These are phyloP conservation scores for Linurgus olivaceus DNA, from an alignment of 2,797 vertebrate species.

Conservation along the genomic window DNA sequence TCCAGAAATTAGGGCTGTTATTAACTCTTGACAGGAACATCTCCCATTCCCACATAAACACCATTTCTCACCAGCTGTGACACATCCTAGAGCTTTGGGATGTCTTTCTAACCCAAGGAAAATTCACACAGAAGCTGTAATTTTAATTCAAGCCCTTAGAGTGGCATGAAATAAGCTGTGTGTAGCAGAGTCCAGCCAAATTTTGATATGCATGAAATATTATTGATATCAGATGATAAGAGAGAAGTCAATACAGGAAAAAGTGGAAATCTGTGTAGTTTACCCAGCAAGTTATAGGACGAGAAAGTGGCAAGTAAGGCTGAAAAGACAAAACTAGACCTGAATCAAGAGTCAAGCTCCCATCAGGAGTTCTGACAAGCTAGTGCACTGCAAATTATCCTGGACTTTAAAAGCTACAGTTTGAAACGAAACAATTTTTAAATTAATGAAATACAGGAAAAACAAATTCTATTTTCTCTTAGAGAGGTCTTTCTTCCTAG, in stretches of 20 bases:
- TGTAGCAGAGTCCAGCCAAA: neutral
- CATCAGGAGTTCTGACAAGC: neutral
- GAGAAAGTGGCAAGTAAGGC: neutral
- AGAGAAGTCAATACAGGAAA: neutral
- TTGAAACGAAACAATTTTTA: neutral
- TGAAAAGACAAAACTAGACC: neutral
- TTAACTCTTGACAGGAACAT: neutral
- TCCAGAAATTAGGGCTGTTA: neutral
- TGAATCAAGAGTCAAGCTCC: fast-evolving
- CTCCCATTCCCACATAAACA: neutral
- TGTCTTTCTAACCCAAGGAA: neutral
- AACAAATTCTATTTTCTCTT: neutral
- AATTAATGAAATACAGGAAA: neutral
- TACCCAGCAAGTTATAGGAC: neutral
- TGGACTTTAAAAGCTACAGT: neutral
- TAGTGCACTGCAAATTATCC: neutral
- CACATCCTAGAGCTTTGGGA: neutral
- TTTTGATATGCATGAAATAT: neutral
- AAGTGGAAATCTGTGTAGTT: neutral
- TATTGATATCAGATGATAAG: neutral
- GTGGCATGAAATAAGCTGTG: neutral
- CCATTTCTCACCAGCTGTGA: neutral
- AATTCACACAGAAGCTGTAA: neutral
- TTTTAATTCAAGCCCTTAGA: neutral
- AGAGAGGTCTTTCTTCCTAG: neutral